These are phyloP conservation scores for Drosophila melanogaster DNA, from an alignment of 1,140 invertebrate species.

Conservation along the genomic window DNA sequence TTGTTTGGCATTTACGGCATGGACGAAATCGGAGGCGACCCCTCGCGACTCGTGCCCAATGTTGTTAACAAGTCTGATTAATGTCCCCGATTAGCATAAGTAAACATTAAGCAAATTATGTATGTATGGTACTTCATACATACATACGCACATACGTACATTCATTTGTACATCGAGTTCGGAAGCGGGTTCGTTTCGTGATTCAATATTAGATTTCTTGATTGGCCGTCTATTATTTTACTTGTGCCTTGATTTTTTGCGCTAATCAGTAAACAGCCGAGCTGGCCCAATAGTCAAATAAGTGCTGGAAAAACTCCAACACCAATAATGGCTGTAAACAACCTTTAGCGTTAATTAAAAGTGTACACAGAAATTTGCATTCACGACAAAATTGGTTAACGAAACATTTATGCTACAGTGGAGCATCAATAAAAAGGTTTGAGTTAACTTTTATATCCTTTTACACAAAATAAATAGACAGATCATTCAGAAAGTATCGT, in stretches of 20 bases:
- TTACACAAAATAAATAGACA: neutral
- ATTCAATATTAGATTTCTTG: constrained; percentile 70
- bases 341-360: constrained; percentile 76
- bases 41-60: constrained; percentile 56
- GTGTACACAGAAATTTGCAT: constrained; percentile 73
- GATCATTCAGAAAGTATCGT: too few species aligned
- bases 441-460: too few species aligned
- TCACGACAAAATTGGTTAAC: constrained; percentile 73
- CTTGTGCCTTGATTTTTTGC: constrained; percentile 31
- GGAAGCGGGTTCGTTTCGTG: constrained; percentile 43
- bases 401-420: constrained; percentile 33
- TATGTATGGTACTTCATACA: constrained; percentile 31
- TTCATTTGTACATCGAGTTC: too few species aligned
- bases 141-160: neutral
- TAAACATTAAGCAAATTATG: constrained; percentile 76
- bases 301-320: constrained; percentile 61
- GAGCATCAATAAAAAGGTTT: neutral
- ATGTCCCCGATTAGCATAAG: constrained; percentile 76
- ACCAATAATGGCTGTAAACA: constrained; percentile 40
- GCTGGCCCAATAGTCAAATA: constrained; percentile 47
- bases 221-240: constrained; percentile 42
- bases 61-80: constrained; percentile 78
- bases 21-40: constrained; percentile 21
- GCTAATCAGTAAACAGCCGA: constrained; percentile 54
- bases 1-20: constrained; percentile 46